Percentiles rank a stretch among this genome's conserved stretches.
These are phyloP conservation scores for Hanleya hanleyi DNA, from an alignment of 2,888 invertebrate species.

Conservation along the genomic window DNA sequence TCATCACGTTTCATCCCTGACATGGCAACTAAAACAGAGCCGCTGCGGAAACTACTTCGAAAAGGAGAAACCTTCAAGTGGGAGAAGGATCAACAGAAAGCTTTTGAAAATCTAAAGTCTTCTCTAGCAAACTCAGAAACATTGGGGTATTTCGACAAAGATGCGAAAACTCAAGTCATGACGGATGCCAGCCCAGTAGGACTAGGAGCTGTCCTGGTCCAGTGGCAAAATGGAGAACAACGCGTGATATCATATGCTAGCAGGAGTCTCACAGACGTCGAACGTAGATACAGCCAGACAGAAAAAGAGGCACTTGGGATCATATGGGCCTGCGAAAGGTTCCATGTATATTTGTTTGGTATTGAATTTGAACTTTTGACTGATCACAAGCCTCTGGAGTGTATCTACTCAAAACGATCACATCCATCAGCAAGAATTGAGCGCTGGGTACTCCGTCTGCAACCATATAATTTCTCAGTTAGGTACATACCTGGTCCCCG, in stretches of 20 bases:
- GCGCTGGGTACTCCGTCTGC: slow-evolving; percentile 8
- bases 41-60: not conserved
- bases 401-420: slow-evolving; percentile 11
- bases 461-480: slow-evolving; percentile 10
- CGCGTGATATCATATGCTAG: slow-evolving; percentile 1
- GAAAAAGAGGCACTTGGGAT: slow-evolving; percentile 20
- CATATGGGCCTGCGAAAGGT: slow-evolving; percentile 25
- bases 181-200: slow-evolving; percentile 11
- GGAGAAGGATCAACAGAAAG: not conserved
- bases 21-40: not conserved
- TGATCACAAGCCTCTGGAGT: slow-evolving; percentile 23
- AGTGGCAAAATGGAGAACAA: not conserved
- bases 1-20: not conserved
- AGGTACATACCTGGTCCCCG: slow-evolving; percentile 1
- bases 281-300: not conserved
- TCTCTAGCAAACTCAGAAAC: not conserved
- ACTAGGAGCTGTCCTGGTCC: not conserved
- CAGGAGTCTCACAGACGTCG: not conserved
- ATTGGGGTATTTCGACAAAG: not conserved
- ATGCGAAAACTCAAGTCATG: slow-evolving; percentile 5
- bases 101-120: not conserved
- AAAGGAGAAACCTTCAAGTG: not conserved
- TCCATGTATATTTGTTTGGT: slow-evolving; percentile 25
- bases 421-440: slow-evolving; percentile 9
- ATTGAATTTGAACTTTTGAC: slow-evolving; percentile 21